Evolutionary conservation across 2,888 invertebrate genomes (phyloP), one percentile per base, ranked within the genome.

Genomic region (Troilus luridus): DNA sequence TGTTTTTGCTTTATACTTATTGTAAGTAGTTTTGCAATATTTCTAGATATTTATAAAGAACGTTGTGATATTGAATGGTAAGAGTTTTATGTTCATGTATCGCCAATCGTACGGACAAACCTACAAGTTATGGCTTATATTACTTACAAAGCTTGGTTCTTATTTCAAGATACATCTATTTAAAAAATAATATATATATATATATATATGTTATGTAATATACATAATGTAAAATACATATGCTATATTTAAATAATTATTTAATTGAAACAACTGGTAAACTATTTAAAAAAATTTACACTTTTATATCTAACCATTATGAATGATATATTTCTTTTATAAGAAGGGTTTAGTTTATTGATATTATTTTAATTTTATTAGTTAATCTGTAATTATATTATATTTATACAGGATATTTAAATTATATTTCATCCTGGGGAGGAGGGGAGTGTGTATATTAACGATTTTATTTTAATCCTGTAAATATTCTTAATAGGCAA

Each of bases 401-500:
- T 27, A 77, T 77, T 77, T 17, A 41, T 41, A 41, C 5, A 41
- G 41, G 1, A 3, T 41, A 41, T 41, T 1, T 41, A 41, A 41
- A 41, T 41, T 41, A 41, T 41, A 41, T 19, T 21, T 62, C 19
- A 21, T 19, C 62, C n/a, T 10, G n/a, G 0, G 0, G 1, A 11
- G n/a, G 64, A n/a, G 3, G n/a, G n/a, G n/a, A n/a, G 64, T n/a
- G n/a, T 62, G 21, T 62, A 9, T n/a, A 64, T 64, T 11, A 21
- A 62, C 21, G n/a, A 11, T 64, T 64, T 64, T n/a, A 64, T 10
- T 21, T 64, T 3, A 64, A 64, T 11, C n/a, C n/a, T 64, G n/a
- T 64, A 64, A 64, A 64, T n/a, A 64, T 64, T 64, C n/a, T 64
- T n/a, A 64, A 64, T 64, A 64, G n/a, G n/a, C 64, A n/a, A 64